Conservation (phyloP, 2,113 vertebrate genomes). For the Xiphorhynchus elegans region DNA sequence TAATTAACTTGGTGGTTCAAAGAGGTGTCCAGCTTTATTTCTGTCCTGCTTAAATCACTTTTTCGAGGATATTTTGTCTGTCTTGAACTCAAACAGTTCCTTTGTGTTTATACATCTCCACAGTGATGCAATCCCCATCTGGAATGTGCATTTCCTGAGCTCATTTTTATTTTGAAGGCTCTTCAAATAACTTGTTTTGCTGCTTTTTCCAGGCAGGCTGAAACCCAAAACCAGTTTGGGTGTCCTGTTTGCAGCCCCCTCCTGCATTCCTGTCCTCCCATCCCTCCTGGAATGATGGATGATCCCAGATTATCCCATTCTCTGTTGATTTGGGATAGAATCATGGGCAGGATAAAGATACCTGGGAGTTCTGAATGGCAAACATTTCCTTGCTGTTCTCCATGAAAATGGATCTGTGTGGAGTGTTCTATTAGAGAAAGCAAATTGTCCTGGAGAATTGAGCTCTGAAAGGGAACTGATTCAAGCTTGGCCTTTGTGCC, state of each 20-base stretch:
- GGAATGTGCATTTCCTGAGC: neutral
- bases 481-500: neutral
- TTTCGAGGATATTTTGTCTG: neutral
- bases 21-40: neutral
- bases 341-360: neutral
- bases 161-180: neutral
- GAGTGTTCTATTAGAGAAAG: neutral
- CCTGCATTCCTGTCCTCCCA: neutral
- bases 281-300: neutral
- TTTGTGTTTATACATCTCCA: neutral
- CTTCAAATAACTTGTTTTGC: neutral
- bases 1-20: neutral
- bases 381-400: neutral
- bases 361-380: neutral
- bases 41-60: accelerated
- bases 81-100: neutral
- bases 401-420: neutral
- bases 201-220: neutral
- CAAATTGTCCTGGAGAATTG: neutral
- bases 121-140: neutral
- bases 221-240: neutral
- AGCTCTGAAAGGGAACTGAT: neutral
- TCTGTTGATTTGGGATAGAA: neutral
- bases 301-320: neutral
- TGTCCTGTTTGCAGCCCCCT: neutral